Evolutionary conservation across 2,888 invertebrate species (phyloP).

Genomic region (Sussaba pulchella): DNA sequence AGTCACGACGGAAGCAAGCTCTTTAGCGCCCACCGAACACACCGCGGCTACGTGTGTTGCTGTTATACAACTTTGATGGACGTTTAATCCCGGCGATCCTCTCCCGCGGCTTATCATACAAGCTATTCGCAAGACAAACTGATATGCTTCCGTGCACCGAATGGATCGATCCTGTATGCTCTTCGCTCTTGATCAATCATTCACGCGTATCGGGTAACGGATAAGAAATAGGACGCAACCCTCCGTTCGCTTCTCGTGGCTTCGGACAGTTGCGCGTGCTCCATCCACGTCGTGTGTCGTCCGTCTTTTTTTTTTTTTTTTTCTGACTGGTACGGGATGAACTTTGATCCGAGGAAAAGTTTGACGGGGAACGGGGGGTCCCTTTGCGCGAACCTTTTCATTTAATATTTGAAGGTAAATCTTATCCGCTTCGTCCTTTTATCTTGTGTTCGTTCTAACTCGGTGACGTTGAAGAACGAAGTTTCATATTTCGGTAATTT

Average conservation of each 20-base stretch:
- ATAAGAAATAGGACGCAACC: not conserved
- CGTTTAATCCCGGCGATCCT: constrained; percentile 53
- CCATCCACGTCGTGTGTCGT: not conserved
- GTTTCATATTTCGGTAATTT: not conserved
- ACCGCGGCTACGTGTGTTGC: not conserved
- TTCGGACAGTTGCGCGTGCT: not conserved
- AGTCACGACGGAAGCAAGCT: not conserved
- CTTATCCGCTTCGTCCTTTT: not conserved
- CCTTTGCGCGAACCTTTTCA: constrained; percentile 20
- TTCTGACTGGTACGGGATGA: not conserved
- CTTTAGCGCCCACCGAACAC: not conserved
- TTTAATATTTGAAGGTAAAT: constrained; percentile 30
- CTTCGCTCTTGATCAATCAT: constrained; percentile 53
- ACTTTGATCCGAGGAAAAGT: constrained; percentile 35
- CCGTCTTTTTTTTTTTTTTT: not conserved
- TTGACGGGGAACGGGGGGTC: not conserved
- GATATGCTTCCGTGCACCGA: constrained; percentile 17
- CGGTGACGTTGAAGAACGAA: not conserved
- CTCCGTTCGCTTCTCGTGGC: constrained; percentile 28
- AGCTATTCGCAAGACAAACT: constrained; percentile 47
- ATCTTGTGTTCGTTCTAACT: not conserved
- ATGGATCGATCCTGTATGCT: constrained; percentile 48
- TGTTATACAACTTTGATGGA: constrained; percentile 38
- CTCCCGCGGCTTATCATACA: constrained; percentile 53
- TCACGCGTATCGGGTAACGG: constrained; percentile 26